Conservation (phyloP, 2,888 invertebrate species). For the Oegoconia quadripuncta region DNA sequence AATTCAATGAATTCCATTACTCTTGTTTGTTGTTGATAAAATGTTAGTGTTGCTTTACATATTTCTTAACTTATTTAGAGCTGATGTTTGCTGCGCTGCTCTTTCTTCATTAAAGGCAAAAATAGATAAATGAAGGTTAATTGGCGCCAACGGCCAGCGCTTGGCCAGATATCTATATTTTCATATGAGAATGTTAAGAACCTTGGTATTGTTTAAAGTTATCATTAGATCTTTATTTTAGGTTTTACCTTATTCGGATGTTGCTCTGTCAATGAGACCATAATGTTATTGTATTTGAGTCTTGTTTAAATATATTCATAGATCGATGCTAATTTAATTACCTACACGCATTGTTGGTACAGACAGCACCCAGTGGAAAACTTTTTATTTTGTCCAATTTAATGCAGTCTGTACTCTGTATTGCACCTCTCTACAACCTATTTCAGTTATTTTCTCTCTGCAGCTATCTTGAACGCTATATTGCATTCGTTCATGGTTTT, state of each 20-base stretch:
- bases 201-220: not conserved
- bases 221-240: constrained; percentile 7
- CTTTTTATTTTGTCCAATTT: constrained; percentile 37
- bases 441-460: no score
- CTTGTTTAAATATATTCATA: constrained; percentile 14
- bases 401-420: constrained; percentile 5
- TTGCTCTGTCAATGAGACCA: constrained; percentile 5
- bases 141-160: constrained; percentile 33
- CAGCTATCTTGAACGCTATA: no score
- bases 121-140: constrained; percentile 46
- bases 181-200: not conserved
- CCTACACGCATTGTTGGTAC: constrained; percentile 13
- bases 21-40: not conserved
- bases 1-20: no score
- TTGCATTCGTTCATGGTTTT: no score
- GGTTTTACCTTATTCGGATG: constrained; percentile 8
- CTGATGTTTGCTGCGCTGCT: constrained; percentile 33
- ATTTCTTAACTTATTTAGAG: no score
- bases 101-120: constrained; percentile 36
- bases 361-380: constrained; percentile 21
- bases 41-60: constrained; percentile 1
- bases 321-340: constrained; percentile 26
- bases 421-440: no score
- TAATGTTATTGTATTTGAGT: constrained; percentile 6
- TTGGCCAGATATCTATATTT: constrained; percentile 19